Conservation (phyloP, 2,113 vertebrate species). For the Campylorhamphus procurvoides region DNA sequence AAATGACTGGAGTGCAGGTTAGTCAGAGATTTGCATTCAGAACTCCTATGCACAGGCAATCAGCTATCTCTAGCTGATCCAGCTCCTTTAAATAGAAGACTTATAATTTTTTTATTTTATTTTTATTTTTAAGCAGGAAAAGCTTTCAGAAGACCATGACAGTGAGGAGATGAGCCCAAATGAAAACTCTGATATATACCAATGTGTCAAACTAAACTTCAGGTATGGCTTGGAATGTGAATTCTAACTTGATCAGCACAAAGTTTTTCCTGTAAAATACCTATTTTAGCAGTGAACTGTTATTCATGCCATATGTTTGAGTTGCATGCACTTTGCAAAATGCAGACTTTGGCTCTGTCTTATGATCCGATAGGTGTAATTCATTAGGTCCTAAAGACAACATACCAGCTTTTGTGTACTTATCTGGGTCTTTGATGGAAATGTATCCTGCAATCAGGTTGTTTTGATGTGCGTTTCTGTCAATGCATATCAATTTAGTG, state of each 20-base stretch:
- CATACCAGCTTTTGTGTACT: not conserved
- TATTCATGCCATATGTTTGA: not conserved
- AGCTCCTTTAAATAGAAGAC: not conserved
- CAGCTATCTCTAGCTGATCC: not conserved
- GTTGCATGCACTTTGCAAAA: not conserved
- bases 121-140: not conserved
- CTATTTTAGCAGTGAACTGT: not conserved
- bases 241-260: not conserved
- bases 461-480: not conserved
- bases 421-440: not conserved
- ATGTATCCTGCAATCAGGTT: not conserved
- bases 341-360: not conserved
- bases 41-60: not conserved
- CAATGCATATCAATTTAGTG: not conserved
- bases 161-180: not conserved
- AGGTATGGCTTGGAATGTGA: not conserved
- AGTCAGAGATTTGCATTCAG: not conserved
- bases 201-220: not conserved
- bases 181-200: not conserved
- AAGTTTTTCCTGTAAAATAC: not conserved
- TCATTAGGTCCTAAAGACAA: not conserved
- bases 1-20: not conserved
- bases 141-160: not conserved
- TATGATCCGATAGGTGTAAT: not conserved
- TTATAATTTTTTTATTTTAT: not conserved